Base-by-base conservation (phyloP, 2,113 vertebrate species). In the Anas platyrhynchos region DNA sequence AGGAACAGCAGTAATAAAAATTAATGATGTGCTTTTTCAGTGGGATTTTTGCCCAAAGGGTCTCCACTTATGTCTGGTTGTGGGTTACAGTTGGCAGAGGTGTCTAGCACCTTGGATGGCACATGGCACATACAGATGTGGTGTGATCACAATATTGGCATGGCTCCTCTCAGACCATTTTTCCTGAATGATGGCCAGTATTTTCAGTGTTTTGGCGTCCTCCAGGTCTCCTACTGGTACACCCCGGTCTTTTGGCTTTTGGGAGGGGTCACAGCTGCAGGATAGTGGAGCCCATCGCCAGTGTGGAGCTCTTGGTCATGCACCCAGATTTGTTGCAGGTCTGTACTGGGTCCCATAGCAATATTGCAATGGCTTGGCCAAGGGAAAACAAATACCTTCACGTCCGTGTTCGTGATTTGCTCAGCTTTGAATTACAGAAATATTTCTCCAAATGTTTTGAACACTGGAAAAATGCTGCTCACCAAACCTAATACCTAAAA, bases 381-480 rank as follows among this genome's bases (percentile, higher is more conserved):
- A 16, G 22, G 18, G 61, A 71, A 79, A 88, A 44, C 86, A 81
- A 74, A 86, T 27, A 29, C 26, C 59, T 93, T 71, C 58, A 16
- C 16, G 13, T 27, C 61, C 59, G 1, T 26, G 58, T 46, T 92
- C 86, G 58, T 56, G 4, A 91, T 88, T 95, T 94, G 62, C 85
- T 82, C 83, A 46, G 85, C 86, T 97, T 96, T 91, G 97, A 93
- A 67, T 83, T 89, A 78, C 1, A 63, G 81, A 93, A 66, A 41
- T 59, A 83, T 89, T 80, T 73, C 85, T 54, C 72, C 93, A 80
- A 93, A 71, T 89, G 68, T 96, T 97, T 94, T 93, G 83, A 95
- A 86, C 65, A 80, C 79, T 52, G 80, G 65, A 52, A 91, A 67
- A 92, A 83, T 31, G 56, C 89, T 83, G 65, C 74, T 96, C 88